Conservation (phyloP, 2,888 invertebrate genomes). For the Dolomedes plantarius region DNA sequence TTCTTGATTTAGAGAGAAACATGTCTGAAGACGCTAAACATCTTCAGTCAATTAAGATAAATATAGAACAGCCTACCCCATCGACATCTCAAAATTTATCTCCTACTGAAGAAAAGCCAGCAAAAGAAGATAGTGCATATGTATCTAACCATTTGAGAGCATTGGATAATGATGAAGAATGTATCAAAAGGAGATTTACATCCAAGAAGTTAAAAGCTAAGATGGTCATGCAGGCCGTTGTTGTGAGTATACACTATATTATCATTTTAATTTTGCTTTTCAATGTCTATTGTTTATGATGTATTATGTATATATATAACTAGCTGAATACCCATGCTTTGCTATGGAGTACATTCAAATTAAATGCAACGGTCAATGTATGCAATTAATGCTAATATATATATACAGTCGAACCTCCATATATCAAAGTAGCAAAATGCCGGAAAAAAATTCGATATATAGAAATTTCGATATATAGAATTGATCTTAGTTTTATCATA, state of each 20-base stretch:
- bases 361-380: too few species aligned
- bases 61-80: conserved; percentile 48
- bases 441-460: too few species aligned
- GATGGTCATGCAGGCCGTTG: conserved; percentile 70
- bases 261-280: too few species aligned
- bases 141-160: conserved; percentile 34
- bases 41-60: conserved; percentile 25
- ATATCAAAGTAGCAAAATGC: too few species aligned
- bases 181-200: conserved; percentile 36
- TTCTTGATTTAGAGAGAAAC: conserved; percentile 22
- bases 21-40: neutral
- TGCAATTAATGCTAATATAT: too few species aligned
- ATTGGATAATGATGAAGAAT: conserved; percentile 56
- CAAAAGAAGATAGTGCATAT: conserved; percentile 13
- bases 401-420: too few species aligned
- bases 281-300: too few species aligned
- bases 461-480: too few species aligned
- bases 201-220: conserved; percentile 61
- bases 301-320: too few species aligned
- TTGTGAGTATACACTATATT: conserved; percentile 34
- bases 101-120: conserved; percentile 15
- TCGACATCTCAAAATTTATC: conserved; percentile 40
- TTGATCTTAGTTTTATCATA: too few species aligned
- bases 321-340: too few species aligned
- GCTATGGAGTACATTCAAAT: too few species aligned